These are phyloP conservation scores for Magallana ariakensis DNA, from an alignment of 1,140 invertebrate species.

Conservation along the genomic window DNA sequence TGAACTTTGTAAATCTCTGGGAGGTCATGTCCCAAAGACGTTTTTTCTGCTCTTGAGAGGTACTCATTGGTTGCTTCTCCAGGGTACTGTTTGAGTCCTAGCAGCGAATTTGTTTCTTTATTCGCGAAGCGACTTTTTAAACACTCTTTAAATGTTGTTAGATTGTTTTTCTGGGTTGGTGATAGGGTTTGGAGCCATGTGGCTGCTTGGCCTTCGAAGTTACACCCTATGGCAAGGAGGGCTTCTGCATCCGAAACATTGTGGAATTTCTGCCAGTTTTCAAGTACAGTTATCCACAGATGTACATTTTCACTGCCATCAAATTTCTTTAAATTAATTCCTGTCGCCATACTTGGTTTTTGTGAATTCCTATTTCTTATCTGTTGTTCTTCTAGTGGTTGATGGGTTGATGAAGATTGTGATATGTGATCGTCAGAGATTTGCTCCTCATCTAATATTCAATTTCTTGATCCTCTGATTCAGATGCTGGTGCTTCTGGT, in stretches of 20 bases:
- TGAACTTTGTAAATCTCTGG: constrained; percentile 26
- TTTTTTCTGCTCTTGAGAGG: constrained; percentile 35
- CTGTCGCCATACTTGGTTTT: too few species aligned
- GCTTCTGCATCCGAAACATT: constrained; percentile 17
- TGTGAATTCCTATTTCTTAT: too few species aligned
- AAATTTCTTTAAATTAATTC: neutral
- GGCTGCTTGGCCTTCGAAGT: constrained; percentile 29
- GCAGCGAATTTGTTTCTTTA: neutral
- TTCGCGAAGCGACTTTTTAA: neutral
- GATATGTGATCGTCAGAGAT: too few species aligned
- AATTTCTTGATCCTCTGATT: too few species aligned
- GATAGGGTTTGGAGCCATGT: constrained; percentile 20
- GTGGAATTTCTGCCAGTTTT: constrained; percentile 36
- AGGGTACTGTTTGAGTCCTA: neutral
- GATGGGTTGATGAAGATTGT: too few species aligned
- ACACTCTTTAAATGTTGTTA: neutral
- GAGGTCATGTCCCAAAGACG: neutral
- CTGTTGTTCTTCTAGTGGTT: too few species aligned
- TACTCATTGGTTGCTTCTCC: neutral
- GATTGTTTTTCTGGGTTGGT: neutral
- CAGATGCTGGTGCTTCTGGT: too few species aligned
- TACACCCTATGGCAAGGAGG: constrained; percentile 9
- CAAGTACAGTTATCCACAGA: neutral
- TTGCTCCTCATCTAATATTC: too few species aligned
- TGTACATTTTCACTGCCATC: constrained; percentile 31